These are phyloP conservation scores for Coregonus sp. DNA, from an alignment of 2,797 vertebrate genomes.

Conservation along the genomic window DNA sequence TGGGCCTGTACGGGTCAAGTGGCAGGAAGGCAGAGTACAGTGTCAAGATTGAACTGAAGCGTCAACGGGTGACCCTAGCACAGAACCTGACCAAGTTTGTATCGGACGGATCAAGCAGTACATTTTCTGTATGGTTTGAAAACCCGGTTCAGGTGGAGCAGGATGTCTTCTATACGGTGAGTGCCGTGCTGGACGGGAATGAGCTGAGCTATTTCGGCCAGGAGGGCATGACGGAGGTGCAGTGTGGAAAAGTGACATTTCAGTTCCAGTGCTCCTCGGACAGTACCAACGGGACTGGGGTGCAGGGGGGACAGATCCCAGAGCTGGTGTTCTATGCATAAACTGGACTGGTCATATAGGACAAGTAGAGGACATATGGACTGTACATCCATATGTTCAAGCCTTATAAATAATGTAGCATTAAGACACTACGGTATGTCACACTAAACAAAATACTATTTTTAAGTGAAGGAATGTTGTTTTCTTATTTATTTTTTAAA, in stretches of 20 bases:
- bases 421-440: slow-evolving; percentile 66
- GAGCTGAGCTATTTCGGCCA: slow-evolving; percentile 99
- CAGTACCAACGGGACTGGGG: slow-evolving; percentile 97
- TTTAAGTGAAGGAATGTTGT: slow-evolving; percentile 77
- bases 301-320: slow-evolving; percentile 97
- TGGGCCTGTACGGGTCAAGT: slow-evolving; percentile 94
- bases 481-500: slow-evolving; percentile 87
- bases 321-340: slow-evolving; percentile 98
- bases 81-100: slow-evolving; percentile 88
- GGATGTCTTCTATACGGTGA: slow-evolving; percentile 94
- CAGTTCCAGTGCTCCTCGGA: slow-evolving; percentile 99
- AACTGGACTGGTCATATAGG: slow-evolving; percentile 58
- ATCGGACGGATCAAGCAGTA: slow-evolving; percentile 92
- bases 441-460: slow-evolving; percentile 72
- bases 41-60: slow-evolving; percentile 92
- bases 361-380: slow-evolving; percentile 25
- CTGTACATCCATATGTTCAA: slow-evolving; percentile 38
- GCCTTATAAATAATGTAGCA: slow-evolving; percentile 74
- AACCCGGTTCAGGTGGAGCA: slow-evolving; percentile 96
- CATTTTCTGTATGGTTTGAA: slow-evolving; percentile 93
- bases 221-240: slow-evolving; percentile 98
- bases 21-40: slow-evolving; percentile 90
- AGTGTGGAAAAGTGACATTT: slow-evolving; percentile 94
- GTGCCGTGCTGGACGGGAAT: slow-evolving; percentile 90
- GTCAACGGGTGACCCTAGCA: slow-evolving; percentile 87